phyloP scores from a whole-genome alignment of 2,797 vertebrate species.

The Betta splendens region DNA sequence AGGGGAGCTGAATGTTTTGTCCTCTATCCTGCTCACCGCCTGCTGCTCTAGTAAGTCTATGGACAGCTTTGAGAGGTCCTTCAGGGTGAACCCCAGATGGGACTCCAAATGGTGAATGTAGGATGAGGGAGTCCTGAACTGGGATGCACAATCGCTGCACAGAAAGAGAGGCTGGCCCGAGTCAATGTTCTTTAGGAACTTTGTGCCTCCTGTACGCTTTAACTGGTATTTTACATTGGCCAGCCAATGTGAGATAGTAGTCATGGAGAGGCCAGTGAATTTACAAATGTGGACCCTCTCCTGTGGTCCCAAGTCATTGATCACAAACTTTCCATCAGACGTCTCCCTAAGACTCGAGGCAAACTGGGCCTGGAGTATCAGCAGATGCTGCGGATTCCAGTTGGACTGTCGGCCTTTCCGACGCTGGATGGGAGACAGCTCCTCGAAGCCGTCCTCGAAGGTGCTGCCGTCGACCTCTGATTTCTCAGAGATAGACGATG shows the following conservation, averaged over 20 bases:
- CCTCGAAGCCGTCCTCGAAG: slow-evolving; percentile 94
- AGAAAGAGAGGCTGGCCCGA: slow-evolving; percentile 97
- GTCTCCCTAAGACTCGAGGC: slow-evolving; percentile 94
- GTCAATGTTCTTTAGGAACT: slow-evolving; percentile 99
- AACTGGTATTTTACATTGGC: slow-evolving; percentile 99
- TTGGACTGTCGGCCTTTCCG: slow-evolving; percentile 97
- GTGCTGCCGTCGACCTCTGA: slow-evolving; percentile 92
- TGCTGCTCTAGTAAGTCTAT: slow-evolving; percentile 93
- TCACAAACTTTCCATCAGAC: slow-evolving; percentile 92
- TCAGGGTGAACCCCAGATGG: slow-evolving; percentile 96
- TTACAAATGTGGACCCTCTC: slow-evolving; percentile 98
- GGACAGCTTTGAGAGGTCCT: slow-evolving; percentile 96
- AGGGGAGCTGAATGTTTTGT: slow-evolving; percentile 87
- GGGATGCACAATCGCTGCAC: slow-evolving; percentile 98
- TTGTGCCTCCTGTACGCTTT: slow-evolving; percentile 97
- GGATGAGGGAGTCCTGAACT: slow-evolving; percentile 97
- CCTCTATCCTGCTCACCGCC: slow-evolving; percentile 87
- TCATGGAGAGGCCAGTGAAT: slow-evolving; percentile 99
- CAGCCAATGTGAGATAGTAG: slow-evolving; percentile 99
- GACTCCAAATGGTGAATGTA: slow-evolving; percentile 98
- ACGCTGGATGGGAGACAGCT: slow-evolving; percentile 94
- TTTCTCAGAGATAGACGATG: slow-evolving; percentile 94
- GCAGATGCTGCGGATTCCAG: slow-evolving; percentile 98
- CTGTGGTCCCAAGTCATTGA: slow-evolving; percentile 95
- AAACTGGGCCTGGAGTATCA: slow-evolving; percentile 98